These are phyloP conservation scores for Capromys pilorides DNA, from an alignment of 2,797 vertebrate species.

Conservation along the genomic window DNA sequence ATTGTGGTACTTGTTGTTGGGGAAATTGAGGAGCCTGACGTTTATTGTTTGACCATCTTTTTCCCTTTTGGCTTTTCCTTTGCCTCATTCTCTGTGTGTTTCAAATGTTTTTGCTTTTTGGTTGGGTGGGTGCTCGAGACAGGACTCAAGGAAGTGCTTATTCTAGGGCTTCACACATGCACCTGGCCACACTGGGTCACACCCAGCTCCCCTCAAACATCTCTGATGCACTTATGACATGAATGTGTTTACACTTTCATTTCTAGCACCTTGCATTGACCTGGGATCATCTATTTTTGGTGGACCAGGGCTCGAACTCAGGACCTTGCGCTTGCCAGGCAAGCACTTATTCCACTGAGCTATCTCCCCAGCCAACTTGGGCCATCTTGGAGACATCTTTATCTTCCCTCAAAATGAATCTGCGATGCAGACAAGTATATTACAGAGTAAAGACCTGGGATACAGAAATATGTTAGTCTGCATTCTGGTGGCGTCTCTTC, in stretches of 20 bases:
- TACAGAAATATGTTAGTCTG: neutral
- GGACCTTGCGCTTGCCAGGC: no score
- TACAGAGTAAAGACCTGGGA: constrained; percentile 17
- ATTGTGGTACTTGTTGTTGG: neutral
- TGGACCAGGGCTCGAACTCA: no score
- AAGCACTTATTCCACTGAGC: no score
- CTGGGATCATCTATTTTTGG: no score
- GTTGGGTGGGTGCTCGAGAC: neutral
- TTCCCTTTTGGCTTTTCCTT: neutral
- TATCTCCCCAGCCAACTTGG: no score
- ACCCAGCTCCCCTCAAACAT: neutral
- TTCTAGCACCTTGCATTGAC: neutral
- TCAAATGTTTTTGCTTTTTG: neutral
- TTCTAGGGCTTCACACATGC: neutral
- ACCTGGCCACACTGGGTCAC: no score
- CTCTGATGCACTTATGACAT: neutral
- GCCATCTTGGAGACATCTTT: neutral
- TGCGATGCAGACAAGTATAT: neutral
- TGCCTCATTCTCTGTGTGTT: neutral
- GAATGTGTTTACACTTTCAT: neutral
- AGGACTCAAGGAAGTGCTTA: neutral
- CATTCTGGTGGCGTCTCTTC: neutral
- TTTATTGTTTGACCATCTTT: neutral
- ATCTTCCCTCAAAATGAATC: neutral
- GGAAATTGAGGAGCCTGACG: neutral